Conservation (phyloP, 1,140 invertebrate genomes). For the Drosophila dunni region DNA sequence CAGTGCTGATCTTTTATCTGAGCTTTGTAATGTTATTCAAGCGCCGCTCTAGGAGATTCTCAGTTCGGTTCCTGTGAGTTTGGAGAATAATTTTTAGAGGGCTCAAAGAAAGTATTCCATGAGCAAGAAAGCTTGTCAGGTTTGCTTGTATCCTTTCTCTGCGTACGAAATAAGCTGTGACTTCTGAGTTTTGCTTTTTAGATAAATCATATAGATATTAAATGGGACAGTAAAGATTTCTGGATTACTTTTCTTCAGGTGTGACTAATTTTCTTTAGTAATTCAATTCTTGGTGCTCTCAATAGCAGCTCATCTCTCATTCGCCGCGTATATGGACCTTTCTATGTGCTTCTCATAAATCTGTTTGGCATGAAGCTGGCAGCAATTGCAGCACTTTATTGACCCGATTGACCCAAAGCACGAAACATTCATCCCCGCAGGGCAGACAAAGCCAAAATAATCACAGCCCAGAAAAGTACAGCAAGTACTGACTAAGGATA, state of each 20-base stretch:
- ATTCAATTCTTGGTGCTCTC: neutral
- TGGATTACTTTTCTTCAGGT: neutral
- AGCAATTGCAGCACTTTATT: conserved; percentile 56
- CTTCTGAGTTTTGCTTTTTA: too few species aligned
- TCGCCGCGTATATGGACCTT: conserved; percentile 4
- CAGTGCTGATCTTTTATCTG: conserved; percentile 40
- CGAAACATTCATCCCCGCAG: conserved; percentile 33
- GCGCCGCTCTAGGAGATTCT: neutral
- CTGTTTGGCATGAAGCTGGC: conserved; percentile 18
- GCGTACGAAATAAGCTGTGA: too few species aligned
- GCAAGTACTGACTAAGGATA: conserved; percentile 54
- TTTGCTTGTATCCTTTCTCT: too few species aligned
- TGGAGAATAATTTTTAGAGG: too few species aligned
- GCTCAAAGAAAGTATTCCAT: too few species aligned
- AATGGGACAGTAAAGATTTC: too few species aligned
- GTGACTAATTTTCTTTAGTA: neutral
- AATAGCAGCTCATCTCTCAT: conserved; percentile 1
- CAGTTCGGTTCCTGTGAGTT: too few species aligned
- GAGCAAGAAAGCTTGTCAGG: too few species aligned
- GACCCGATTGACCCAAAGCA: conserved; percentile 70
- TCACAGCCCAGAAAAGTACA: conserved; percentile 40
- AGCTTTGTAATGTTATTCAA: neutral
- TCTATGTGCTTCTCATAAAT: conserved; percentile 49
- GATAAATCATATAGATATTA: too few species aligned
- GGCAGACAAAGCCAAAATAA: conserved; percentile 53